phyloP scores from a whole-genome alignment of 1,140 invertebrate genomes.

The Paralvinella palmiformis region DNA sequence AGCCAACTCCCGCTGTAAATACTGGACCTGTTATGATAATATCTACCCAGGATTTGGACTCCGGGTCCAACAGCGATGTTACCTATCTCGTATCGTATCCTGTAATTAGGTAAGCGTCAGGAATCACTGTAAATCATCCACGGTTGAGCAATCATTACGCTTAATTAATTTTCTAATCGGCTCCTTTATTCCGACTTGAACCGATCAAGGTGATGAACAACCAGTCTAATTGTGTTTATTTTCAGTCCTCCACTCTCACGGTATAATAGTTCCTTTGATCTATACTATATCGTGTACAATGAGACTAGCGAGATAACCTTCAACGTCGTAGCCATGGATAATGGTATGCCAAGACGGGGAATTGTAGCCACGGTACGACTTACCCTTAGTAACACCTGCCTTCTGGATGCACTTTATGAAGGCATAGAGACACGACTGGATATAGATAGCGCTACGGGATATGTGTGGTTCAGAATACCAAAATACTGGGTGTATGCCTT shows the following conservation, averaged over 20 bases:
- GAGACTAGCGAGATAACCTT: conserved; percentile 23
- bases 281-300: conserved; percentile 23
- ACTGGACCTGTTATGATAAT: conserved; percentile 19
- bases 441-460: conserved; percentile 20
- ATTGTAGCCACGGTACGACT: conserved; percentile 20
- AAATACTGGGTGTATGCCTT: conserved; percentile 26
- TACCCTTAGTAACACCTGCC: conserved; percentile 26
- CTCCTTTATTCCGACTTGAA: too few relatives aligned
- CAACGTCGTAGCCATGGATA: conserved; percentile 23
- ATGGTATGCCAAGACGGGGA: conserved; percentile 24
- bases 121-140: background rate
- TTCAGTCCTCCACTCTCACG: conserved; percentile 14
- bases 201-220: too few relatives aligned
- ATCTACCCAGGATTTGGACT: conserved; percentile 24
- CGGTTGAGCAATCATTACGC: too few relatives aligned
- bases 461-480: conserved; percentile 22
- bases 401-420: conserved; percentile 26
- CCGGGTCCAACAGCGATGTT: conserved; percentile 21
- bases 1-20: conserved; percentile 24
- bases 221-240: background rate
- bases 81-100: conserved; percentile 20
- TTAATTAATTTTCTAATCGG: too few relatives aligned
- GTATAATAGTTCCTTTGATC: conserved; percentile 21
- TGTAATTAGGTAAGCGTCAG: conserved; percentile 22
- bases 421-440: conserved; percentile 17